Conservation (phyloP, 2,113 vertebrate genomes). For the Chrysochloris asiatica region DNA sequence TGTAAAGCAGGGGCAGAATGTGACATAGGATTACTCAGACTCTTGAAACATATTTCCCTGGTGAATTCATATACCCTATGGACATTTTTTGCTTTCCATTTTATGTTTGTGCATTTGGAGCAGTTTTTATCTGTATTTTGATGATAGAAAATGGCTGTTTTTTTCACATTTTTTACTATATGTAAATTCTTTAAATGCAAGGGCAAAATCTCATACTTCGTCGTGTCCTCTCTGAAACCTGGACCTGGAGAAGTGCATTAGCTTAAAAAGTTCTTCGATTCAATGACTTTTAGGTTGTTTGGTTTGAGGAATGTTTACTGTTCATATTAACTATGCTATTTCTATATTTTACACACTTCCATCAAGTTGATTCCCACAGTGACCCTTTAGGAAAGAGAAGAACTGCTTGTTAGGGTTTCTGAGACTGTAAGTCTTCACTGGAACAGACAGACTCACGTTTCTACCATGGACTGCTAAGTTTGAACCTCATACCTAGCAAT, state of each 20-base stretch:
- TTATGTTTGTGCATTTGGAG: neutral
- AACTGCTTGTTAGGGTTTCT: no score
- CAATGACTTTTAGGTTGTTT: neutral
- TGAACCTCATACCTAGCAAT: no score
- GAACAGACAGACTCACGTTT: no score
- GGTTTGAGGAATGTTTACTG: neutral
- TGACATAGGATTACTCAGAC: neutral
- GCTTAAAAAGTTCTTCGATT: neutral
- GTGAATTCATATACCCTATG: neutral
- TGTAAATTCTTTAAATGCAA: slow-evolving; percentile 1
- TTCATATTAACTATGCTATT: neutral
- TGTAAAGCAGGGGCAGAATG: neutral
- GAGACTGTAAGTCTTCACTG: no score
- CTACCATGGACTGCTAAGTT: no score
- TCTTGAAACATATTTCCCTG: neutral
- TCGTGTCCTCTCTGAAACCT: neutral
- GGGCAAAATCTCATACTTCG: neutral
- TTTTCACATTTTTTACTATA: neutral
- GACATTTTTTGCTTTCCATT: neutral
- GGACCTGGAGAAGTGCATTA: neutral
- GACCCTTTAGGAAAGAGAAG: no score
- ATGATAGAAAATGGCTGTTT: neutral
- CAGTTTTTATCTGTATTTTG: slow-evolving; percentile 13
- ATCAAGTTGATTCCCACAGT: no score
- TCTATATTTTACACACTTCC: no score